Evolutionary conservation across 1,140 invertebrate species (phyloP), one percentile per base, ranked within the genome.

Genomic region (Mamestra configurata): DNA sequence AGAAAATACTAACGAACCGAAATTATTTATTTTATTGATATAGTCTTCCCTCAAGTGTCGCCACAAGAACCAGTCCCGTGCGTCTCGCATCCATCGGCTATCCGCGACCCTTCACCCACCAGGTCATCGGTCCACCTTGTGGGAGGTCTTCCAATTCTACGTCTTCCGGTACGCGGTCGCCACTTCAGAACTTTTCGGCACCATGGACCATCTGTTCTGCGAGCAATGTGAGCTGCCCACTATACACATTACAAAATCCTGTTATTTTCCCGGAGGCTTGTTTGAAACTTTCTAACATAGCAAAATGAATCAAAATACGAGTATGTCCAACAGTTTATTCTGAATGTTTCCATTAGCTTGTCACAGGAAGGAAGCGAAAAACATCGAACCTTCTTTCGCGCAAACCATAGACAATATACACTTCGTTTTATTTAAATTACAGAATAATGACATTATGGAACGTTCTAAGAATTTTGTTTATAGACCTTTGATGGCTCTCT

Each of bases 231-330:
- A n/a, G n/a, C n/a, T n/a, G n/a, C n/a, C n/a, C n/a, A n/a, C n/a
- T n/a, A n/a, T n/a, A 31, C 10, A 24, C 1, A 55, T 1, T 13
- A 24, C 13, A 22, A 55, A 55, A 4, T 55, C 0, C 11, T 3
- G 4, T 57, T 15, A 13, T 27, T 57, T n/a, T 27, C 20, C 7
- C 40, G 15, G 1, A 2, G 7, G 1, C 3, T 22, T 43, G 35
- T 66, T 55, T 27, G 2, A 68, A 68, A 68, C 11, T 46, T 68
- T 27, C 64, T 0, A 27, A 27, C 64, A 46, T 27, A 70, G 66
- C 24, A 70, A 27, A 61, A 61, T 61, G 66, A 70, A 70, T 70
- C 40, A 46, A 46, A 59, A 43, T n/a, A n/a, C n/a, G n/a, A 70
- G 10, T n/a, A 61, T 35, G 59, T 31, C 24, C 27, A 10, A 18